Evolutionary conservation across 2,888 invertebrate species (phyloP), one percentile per base, ranked within the genome.

Genomic region (Orthosia gothica): DNA sequence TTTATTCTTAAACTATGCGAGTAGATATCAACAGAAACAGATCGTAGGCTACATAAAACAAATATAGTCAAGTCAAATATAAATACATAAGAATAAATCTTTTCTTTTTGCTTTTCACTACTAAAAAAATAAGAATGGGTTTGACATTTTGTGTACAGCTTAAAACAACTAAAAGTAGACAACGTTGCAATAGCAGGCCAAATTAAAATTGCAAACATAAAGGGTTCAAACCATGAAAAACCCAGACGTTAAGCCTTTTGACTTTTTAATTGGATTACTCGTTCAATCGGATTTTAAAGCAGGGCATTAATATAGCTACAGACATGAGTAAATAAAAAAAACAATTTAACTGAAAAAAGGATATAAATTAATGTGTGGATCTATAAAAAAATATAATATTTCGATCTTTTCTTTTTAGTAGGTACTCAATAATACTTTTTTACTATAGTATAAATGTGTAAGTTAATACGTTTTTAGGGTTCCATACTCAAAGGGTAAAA

Each of bases 181-280:
- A 15, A 15, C n/a, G 13, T 26, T 23, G 5, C 45, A 20, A 7
- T 5, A 23, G 11, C 11, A 15, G n/a, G 50, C 26, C 20, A 11
- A 45, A 18, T 26, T 20, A 15, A 15, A 23, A 67, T 26, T 52
- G 49, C 3, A 49, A 75, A 65, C 12, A 26, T 47, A 40, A 52
- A 67, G 40, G 11, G 20, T 47, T n/a, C 9, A 59, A 59, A 32
- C 20, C n/a, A 47, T 47, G 18, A 58, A 59, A 74, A 61, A 77
- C 23, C 4, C 40, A 70, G 23, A 54, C 26, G n/a, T 49, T 61
- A 79, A 63, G n/a, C 57, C 57, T 23, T 77, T 71, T 79, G 26
- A 63, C 23, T 26, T 78, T 78, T 58, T 63, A 63, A 79, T 76
- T n/a, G 59, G 59, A 76, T 70, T 70, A 70, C 45, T 70, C 7